Conservation (phyloP, 2,113 vertebrate genomes). For the Leucoraja erinaceus region DNA sequence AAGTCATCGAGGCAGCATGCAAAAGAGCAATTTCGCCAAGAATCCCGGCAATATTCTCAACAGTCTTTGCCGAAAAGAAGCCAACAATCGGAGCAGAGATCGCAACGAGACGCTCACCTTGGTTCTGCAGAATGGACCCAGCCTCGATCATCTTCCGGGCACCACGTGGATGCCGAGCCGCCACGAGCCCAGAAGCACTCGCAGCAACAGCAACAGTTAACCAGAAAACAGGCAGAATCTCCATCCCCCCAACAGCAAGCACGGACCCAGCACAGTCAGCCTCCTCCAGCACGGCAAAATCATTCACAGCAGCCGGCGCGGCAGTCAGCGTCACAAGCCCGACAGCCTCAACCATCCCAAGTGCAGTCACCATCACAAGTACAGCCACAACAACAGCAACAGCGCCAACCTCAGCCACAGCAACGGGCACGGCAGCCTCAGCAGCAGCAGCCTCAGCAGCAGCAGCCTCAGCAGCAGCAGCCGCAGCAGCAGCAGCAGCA, state of each 20-base stretch:
- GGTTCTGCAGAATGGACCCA: conserved; percentile 66
- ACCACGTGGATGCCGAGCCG: conserved; percentile 70
- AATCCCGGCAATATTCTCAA: conserved; percentile 61
- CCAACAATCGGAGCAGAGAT: conserved; percentile 59
- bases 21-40: conserved; percentile 74
- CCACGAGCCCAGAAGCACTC: conserved; percentile 54
- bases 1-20: conserved; percentile 76
- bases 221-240: conserved; percentile 30
- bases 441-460: conserved; percentile 43
- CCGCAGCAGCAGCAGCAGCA: conserved; percentile 46
- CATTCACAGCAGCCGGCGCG: conserved; percentile 48
- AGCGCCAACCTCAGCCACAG: conserved; percentile 45
- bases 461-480: conserved; percentile 40
- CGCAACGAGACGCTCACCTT: conserved; percentile 62
- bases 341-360: conserved; percentile 54
- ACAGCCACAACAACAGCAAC: conserved; percentile 44
- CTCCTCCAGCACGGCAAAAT: conserved; percentile 46
- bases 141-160: conserved; percentile 59
- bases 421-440: conserved; percentile 11
- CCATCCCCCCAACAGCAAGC: conserved; percentile 55
- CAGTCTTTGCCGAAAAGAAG: conserved; percentile 68
- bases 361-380: conserved; percentile 44
- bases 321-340: conserved; percentile 47
- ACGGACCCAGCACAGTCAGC: conserved; percentile 48
- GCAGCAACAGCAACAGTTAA: conserved; percentile 50